phyloP scores from a whole-genome alignment of 2,113 vertebrate genomes.

The Myocastor coypus region DNA sequence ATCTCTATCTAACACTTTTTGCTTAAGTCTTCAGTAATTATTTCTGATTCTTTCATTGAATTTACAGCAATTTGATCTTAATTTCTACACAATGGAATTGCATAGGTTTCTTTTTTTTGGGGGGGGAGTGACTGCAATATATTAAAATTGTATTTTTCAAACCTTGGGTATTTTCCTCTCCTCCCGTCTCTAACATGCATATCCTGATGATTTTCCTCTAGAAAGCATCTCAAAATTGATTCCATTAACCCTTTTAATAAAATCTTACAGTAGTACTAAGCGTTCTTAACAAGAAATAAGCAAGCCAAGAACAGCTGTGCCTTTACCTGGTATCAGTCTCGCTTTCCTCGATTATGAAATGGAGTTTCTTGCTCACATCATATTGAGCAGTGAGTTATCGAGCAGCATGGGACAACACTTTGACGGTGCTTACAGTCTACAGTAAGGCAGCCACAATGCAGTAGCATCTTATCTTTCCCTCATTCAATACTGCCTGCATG shows the following conservation, averaged over 20 bases:
- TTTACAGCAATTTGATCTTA: constrained; percentile 5
- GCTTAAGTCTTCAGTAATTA: constrained; percentile 48
- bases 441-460: background rate
- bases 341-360: background rate
- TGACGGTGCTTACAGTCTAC: background rate
- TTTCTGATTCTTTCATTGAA: constrained; percentile 23
- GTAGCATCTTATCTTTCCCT: background rate
- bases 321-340: background rate
- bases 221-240: constrained; percentile 26
- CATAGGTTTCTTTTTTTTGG: background rate
- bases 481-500: background rate
- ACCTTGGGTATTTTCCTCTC: background rate
- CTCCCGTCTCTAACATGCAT: background rate
- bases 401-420: background rate
- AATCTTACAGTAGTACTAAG: background rate
- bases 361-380: background rate
- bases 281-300: constrained; percentile 19
- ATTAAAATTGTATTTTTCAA: background rate
- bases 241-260: background rate
- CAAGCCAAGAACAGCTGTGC: background rate
- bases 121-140: background rate
- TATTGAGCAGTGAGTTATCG: background rate
- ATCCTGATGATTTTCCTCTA: background rate
- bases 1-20: too few relatives aligned
- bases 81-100: background rate